Base-by-base conservation (phyloP, 2,888 invertebrate genomes). In the Slavum lentiscoides region DNA sequence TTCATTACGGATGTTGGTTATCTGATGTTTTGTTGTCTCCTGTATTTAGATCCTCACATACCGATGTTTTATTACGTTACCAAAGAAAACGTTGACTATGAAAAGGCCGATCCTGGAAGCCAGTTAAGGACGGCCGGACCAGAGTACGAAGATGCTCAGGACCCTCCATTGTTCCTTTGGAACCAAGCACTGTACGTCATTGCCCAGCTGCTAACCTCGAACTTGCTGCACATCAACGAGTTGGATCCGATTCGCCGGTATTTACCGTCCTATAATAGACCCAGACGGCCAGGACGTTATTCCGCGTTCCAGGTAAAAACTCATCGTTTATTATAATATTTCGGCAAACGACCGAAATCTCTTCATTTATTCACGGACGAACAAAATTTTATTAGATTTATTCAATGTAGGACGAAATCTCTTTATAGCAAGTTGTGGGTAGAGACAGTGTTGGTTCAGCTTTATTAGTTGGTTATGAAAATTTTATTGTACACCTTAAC, bases 141-240 rank as follows among this genome's bases (percentile, higher is more conserved):
- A 84, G 88, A 90, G 87, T 89, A 89, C 7, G 86, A 85, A 85
- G 88, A 84, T 83, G 87, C 74, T 85, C 89, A 90, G 69, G 89
- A 90, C 68, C 91, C 92, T 0, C 91, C 92, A 0, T 86, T 95
- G 82, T 97, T 93, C 87, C 89, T 98, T 61, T 98, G 97, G 97
- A 97, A 97, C 84, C 98, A 99, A 88, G 92, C 98, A 0, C 89
- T 99, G 88, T 97, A 97, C 87, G 91, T 99, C 83, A 92, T 99
- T 84, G 92, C 97, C 0, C 95, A 97, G 86, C 88, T 99, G 72
- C 88, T 99, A 82, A 96, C 95, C 2, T 94, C 93, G 49, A 94
- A 94, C 0, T 88, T 98, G 82, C 88, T 98, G 77, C 95, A 97
- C 86, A 93, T 97, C 58, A 97, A 96, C 85, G 98, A 99, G 87